Percentiles rank a stretch among this genome's conserved stretches.
Conservation (phyloP, 2,888 invertebrate genomes). For the Trissonchulus sp. region DNA sequence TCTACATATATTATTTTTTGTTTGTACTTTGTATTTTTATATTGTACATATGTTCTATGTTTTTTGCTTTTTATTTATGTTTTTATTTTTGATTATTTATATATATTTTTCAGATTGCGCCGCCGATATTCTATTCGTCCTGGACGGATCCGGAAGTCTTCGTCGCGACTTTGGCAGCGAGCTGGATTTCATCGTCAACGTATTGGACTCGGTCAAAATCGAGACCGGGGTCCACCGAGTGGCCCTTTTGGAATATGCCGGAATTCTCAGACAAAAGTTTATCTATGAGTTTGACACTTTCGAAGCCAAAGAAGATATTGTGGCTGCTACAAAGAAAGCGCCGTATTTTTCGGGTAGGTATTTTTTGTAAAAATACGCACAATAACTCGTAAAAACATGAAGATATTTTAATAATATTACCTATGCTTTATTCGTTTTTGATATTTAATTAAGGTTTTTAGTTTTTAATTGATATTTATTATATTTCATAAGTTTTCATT, state of each 20-base stretch:
- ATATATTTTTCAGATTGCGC: constrained; percentile 23
- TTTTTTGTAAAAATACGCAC: no score
- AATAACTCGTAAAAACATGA: no score
- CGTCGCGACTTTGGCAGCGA: not conserved
- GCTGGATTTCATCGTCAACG: not conserved
- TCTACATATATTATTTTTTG: no score
- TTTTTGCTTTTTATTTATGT: no score
- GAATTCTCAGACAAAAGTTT: not conserved
- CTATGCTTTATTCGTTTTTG: no score
- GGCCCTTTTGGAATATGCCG: not conserved
- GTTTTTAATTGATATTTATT: no score
- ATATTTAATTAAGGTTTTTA: no score
- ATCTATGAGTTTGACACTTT: constrained; percentile 11
- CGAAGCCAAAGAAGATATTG: not conserved
- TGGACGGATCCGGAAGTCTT: not conserved
- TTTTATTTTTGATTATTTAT: no score
- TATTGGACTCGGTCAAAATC: not conserved
- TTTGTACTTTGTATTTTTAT: no score
- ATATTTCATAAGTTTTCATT: no score
- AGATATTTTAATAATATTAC: no score
- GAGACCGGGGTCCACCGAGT: constrained; percentile 3
- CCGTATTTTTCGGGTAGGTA: constrained; percentile 7
- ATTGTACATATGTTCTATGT: no score
- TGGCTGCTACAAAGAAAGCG: not conserved
- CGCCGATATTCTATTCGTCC: constrained; percentile 12